Evolutionary conservation across 2,888 invertebrate genomes (phyloP), one percentile per base, ranked within the genome.

Genomic region (Phortica okadai): DNA sequence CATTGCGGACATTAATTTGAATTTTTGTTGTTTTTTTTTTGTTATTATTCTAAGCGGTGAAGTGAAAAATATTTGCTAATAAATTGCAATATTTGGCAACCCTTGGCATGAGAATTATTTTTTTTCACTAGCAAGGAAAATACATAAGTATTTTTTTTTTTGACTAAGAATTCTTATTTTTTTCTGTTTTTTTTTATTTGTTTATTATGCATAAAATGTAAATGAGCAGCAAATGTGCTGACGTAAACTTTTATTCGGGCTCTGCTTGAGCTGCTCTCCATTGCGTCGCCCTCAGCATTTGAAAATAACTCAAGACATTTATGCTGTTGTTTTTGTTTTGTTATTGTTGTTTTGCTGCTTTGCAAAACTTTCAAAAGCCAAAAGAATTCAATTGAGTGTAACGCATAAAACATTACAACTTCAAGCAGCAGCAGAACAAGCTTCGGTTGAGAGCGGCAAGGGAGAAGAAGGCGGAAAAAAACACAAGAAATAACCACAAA

Each of bases 371-470:
- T 25, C n/a, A 11, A 81, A 81, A 82, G 82, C 85, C 84, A 85
- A 80, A 85, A 84, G 82, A 81, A 82, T 85, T 85, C 85, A 86
- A 85, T 85, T 85, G 85, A 84, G 85, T 81, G 85, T 79, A 83
- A 85, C 70, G 83, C 50, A 62, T 74, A 59, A 74, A 72, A 64
- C 74, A 70, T 45, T 25, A 70, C 50, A 45, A 70, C 14, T 50
- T 25, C 21, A 44, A 59, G 74, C 42, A 64, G 45, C 42, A 64
- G 21, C 2, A 25, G 10, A 50, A 50, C n/a, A 25, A 69, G 44
- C 21, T 21, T 21, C 8, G 5, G 6, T 5, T 33, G 33, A 33
- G 21, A 33, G 33, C 4, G 33, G 2, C 2, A 33, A 4, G 33
- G 33, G 4, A 33, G 33, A 33, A 5, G 33, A 5, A 1, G 33